Evolutionary conservation across 2,888 invertebrate genomes (phyloP).

Genomic region (Lepidochrysops patricia): DNA sequence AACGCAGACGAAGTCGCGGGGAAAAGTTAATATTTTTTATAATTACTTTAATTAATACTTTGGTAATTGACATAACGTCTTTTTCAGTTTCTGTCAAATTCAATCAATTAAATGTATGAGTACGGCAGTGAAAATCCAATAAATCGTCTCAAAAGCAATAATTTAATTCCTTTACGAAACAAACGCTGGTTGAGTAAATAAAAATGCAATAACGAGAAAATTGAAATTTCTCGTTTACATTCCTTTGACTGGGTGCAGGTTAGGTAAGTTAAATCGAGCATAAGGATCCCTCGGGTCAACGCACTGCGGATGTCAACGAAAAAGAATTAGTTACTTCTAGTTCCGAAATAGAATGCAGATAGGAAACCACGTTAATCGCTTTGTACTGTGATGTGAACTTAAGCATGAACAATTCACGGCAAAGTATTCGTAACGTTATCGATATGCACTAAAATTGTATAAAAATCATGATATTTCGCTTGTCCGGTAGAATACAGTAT

Average conservation of each 20-base stretch:
- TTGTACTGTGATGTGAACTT: background rate
- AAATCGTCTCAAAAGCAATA: background rate
- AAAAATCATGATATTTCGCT: too few relatives aligned
- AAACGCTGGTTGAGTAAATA: background rate
- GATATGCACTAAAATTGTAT: too few relatives aligned
- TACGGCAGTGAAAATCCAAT: background rate
- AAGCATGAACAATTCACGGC: too few relatives aligned
- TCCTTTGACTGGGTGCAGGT: constrained; percentile 20
- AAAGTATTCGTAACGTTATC: too few relatives aligned
- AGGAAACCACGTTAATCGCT: background rate
- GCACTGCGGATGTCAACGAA: constrained; percentile 37
- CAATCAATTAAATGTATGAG: too few relatives aligned
- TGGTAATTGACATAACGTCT: too few relatives aligned
- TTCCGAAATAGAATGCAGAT: constrained; percentile 49
- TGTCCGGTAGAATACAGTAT: too few relatives aligned
- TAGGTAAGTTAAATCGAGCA: constrained; percentile 29
- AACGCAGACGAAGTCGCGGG: too few relatives aligned
- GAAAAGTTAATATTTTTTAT: too few relatives aligned
- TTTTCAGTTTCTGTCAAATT: too few relatives aligned
- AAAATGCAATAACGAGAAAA: background rate
- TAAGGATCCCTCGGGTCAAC: constrained; percentile 31
- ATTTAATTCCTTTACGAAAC: background rate
- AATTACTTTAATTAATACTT: too few relatives aligned
- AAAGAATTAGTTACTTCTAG: constrained; percentile 52
- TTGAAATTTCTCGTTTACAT: constrained; percentile 12